These are phyloP conservation scores for Sussaba pulchella DNA, from an alignment of 2,888 invertebrate species.

Conservation along the genomic window DNA sequence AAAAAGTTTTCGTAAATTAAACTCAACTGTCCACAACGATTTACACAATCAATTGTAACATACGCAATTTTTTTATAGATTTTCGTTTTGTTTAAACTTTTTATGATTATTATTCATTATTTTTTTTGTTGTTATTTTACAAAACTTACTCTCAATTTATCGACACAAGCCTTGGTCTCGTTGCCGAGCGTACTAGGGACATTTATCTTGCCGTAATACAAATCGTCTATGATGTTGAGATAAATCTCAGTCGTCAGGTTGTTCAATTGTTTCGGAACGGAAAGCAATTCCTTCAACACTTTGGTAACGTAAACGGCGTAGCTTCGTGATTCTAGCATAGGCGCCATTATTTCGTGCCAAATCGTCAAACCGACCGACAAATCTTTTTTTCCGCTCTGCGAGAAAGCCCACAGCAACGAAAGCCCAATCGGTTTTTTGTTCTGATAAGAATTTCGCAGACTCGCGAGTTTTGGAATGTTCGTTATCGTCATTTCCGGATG, in stretches of 20 bases:
- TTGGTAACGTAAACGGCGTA: constrained; percentile 88
- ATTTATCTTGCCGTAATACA: constrained; percentile 86
- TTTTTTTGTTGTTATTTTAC: not conserved
- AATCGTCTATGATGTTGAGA: constrained; percentile 87
- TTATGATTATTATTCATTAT: too few species aligned
- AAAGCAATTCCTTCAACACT: constrained; percentile 87
- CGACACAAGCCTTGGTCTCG: constrained; percentile 86
- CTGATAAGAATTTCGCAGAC: constrained; percentile 90
- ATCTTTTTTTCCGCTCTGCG: constrained; percentile 89
- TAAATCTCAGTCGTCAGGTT: constrained; percentile 86
- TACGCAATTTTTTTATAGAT: too few species aligned
- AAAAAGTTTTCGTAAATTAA: too few species aligned
- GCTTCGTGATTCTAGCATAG: constrained; percentile 89
- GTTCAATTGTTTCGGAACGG: constrained; percentile 82
- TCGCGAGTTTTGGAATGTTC: constrained; percentile 88
- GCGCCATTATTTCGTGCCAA: constrained; percentile 91
- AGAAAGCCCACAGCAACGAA: constrained; percentile 91
- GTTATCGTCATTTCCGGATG: constrained; percentile 88
- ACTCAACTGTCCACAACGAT: too few species aligned
- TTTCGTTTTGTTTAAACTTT: too few species aligned
- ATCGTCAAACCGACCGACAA: constrained; percentile 89
- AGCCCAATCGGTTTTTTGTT: constrained; percentile 91
- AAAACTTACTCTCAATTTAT: constrained; percentile 86
- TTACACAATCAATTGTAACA: too few species aligned
- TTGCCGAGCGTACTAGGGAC: constrained; percentile 86